Evolutionary conservation across 2,797 vertebrate species (phyloP).

Genomic region (Glyptemys insculpta): DNA sequence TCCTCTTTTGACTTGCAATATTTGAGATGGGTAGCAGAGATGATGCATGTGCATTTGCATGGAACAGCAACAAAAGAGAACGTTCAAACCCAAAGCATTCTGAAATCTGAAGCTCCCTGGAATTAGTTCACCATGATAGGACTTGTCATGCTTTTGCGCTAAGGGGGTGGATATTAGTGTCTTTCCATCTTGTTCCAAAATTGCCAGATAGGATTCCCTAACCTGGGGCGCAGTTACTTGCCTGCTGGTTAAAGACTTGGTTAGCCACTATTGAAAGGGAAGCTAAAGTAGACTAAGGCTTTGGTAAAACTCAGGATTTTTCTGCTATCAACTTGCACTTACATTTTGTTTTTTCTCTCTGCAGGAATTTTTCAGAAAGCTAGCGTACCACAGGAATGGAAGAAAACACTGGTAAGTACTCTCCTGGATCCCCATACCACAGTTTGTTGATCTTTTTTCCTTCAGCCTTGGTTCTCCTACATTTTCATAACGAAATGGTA

Average conservation of each 20-base stretch:
- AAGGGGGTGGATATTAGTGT: neutral
- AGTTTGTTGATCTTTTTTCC: neutral
- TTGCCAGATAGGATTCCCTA: neutral
- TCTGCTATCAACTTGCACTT: neutral
- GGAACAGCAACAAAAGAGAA: neutral
- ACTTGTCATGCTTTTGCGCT: no score
- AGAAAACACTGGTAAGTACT: constrained; percentile 56
- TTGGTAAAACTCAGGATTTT: neutral
- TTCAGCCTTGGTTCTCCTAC: neutral
- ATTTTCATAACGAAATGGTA: neutral
- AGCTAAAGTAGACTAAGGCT: neutral
- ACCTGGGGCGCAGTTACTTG: neutral
- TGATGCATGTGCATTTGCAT: neutral
- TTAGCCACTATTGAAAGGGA: neutral
- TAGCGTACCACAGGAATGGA: constrained; percentile 49
- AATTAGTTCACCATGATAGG: neutral
- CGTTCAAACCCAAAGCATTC: neutral
- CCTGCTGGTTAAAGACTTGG: neutral
- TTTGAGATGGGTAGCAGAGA: neutral
- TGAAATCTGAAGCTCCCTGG: neutral
- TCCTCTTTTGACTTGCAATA: neutral
- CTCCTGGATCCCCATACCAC: accelerated
- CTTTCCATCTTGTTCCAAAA: accelerated
- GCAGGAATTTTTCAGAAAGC: constrained; percentile 29
- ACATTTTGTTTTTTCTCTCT: constrained; percentile 39